Base-by-base conservation (phyloP, 1,140 invertebrate species). In the Pseudomyrmex pallidus region DNA sequence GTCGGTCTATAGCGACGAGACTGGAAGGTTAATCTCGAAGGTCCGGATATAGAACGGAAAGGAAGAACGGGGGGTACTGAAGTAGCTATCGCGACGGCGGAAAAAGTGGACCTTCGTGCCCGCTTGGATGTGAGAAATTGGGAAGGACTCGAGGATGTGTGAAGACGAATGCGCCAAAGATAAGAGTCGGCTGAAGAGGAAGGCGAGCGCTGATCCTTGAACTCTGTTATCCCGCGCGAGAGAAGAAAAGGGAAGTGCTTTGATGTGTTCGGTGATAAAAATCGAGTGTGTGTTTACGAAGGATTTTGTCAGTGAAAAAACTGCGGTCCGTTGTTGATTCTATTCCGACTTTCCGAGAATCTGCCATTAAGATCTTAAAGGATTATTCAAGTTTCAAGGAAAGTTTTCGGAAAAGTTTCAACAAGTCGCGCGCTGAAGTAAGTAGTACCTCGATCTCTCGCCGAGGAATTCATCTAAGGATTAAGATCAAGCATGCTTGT, bases 51-150 rank as follows among this genome's bases (percentile, higher is more conserved):
- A 56, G 57, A 52, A 63, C 62, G 35, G 35, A 35, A 35, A 35
- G 50, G 59, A 68, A 48, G 35, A 17, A 68, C 56, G 13, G 22
- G 52, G 46, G 25, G 20, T 0, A 15, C 48, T 20, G 50, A 52
- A 50, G 74, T 54, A 85, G 67, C 73, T 82, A 85, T 59, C 83
- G 61, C 62, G 83, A 62, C 72, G 54, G 61, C 5, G 66, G 46
- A 82, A 83, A 74, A 89, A 73, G 84, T 57, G 15, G 48, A 74
- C 52, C 72, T 74, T 52, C 20, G 57, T 35, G 46, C n/a, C n/a
- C 35, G 35, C 57, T 54, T 74, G 59, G 25, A 48, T 66, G 74
- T 66, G 66, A 77, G 54, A 84, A 66, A 78, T 84, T 54, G 35
- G 62, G 50, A 46, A 46, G 52, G 48, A 48, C 52, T 52, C 61